These are phyloP conservation scores for Megaustenia siamemsis DNA, from an alignment of 2,888 invertebrate genomes.

Conservation along the genomic window DNA sequence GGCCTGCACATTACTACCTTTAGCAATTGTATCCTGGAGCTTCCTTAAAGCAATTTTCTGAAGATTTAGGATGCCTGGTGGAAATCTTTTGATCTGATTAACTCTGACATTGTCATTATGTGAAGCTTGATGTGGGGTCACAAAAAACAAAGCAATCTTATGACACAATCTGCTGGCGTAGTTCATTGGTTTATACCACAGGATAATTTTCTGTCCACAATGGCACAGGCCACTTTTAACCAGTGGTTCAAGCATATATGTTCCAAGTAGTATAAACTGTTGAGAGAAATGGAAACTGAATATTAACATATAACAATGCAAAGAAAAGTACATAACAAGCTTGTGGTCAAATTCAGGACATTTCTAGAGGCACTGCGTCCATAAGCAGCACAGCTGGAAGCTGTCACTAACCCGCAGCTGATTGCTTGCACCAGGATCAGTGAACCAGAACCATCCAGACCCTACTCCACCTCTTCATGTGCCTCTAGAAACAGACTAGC, in stretches of 20 bases:
- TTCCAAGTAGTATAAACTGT: constrained; percentile 10
- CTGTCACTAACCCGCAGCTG: too few relatives aligned
- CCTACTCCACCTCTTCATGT: too few relatives aligned
- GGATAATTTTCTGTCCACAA: background rate
- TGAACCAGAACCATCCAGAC: too few relatives aligned
- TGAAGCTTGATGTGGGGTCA: background rate
- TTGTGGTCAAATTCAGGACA: too few relatives aligned
- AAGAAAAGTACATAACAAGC: background rate
- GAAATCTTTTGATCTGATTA: background rate
- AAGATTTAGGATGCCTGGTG: background rate
- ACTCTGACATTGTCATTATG: background rate
- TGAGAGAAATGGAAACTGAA: background rate
- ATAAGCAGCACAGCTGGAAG: too few relatives aligned
- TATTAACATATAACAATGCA: background rate
- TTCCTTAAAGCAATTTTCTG: background rate
- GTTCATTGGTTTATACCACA: constrained; percentile 11
- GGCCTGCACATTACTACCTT: background rate
- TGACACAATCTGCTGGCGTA: background rate
- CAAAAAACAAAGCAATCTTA: background rate
- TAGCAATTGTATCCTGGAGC: background rate
- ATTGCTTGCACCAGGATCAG: too few relatives aligned
- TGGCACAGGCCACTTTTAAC: background rate
- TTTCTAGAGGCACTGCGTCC: too few relatives aligned
- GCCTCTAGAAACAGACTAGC: too few relatives aligned
- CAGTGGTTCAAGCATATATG: background rate